These are phyloP conservation scores for Drosophila bunnanda DNA, from an alignment of 2,888 invertebrate genomes.

Conservation along the genomic window DNA sequence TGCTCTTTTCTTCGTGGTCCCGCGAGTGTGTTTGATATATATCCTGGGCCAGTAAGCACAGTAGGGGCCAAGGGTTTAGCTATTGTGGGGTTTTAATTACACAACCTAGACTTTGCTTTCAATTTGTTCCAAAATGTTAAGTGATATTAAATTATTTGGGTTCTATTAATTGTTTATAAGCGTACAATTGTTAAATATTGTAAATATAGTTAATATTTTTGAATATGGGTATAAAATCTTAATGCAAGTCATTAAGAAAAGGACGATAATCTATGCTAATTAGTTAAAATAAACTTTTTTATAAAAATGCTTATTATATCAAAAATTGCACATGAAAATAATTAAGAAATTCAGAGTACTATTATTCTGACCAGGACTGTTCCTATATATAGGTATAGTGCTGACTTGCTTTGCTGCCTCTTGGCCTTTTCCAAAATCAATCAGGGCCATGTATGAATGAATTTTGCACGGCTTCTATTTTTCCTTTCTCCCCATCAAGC, in stretches of 20 bases:
- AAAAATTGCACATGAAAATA: too few relatives aligned
- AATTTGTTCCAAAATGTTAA: not conserved
- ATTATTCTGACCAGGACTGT: not conserved
- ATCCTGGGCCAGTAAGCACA: constrained; percentile 13
- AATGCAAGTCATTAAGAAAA: too few relatives aligned
- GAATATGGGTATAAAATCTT: too few relatives aligned
- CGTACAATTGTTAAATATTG: too few relatives aligned
- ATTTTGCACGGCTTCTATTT: constrained; percentile 75
- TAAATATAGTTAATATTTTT: too few relatives aligned
- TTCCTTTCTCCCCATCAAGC: constrained; percentile 41
- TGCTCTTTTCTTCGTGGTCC: constrained; percentile 52
- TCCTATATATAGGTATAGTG: constrained; percentile 16
- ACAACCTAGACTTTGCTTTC: too few relatives aligned
- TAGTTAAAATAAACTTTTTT: too few relatives aligned
- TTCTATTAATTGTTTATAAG: not conserved
- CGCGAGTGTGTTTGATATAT: constrained; percentile 43
- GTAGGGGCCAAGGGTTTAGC: not conserved
- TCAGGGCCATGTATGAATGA: constrained; percentile 66
- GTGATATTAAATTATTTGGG: not conserved
- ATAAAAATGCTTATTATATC: too few relatives aligned
- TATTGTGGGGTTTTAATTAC: not conserved
- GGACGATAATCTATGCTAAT: not conserved
- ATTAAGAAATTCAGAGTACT: not conserved
- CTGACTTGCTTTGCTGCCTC: constrained; percentile 21
- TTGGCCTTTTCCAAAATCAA: constrained; percentile 67